phyloP scores from a whole-genome alignment of 2,113 vertebrate genomes.

The Sinocyclocheilus anophthalmus region DNA sequence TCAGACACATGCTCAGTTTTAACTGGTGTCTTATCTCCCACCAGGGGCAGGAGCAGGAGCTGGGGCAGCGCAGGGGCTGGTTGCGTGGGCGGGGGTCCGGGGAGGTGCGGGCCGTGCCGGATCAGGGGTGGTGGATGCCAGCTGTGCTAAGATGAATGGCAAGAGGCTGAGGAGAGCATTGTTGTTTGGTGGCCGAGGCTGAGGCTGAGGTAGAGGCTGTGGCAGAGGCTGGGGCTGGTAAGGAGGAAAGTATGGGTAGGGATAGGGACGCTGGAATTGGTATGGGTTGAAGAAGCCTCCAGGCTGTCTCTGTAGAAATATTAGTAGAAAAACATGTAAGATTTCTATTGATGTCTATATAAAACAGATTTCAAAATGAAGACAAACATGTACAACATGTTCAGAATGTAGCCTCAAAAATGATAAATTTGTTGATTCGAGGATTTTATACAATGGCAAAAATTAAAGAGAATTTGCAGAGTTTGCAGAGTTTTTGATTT shows the following conservation, averaged over 20 bases:
- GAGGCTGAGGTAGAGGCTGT: neutral
- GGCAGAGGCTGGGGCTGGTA: neutral
- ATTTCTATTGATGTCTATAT: neutral
- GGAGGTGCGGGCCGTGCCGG: neutral
- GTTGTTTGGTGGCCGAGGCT: neutral
- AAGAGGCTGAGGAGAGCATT: conserved; percentile 19
- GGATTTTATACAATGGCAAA: neutral
- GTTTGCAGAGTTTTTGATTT: neutral
- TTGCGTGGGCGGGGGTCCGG: accelerated
- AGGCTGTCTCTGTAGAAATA: conserved; percentile 4
- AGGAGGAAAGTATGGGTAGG: conserved; percentile 2
- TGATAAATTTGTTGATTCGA: too few relatives aligned
- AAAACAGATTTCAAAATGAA: neutral
- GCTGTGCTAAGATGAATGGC: conserved; percentile 12
- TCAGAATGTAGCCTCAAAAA: neutral
- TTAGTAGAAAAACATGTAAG: neutral
- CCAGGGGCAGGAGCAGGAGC: neutral
- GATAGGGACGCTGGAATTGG: conserved; percentile 21
- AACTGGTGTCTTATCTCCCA: neutral
- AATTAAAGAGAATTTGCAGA: neutral
- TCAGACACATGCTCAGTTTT: neutral
- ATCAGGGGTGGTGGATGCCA: neutral
- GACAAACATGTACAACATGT: neutral
- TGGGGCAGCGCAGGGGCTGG: accelerated
- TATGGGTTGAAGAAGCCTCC: conserved; percentile 16